Base-by-base conservation (phyloP, 2,797 vertebrate genomes). In the Limnodromus scolopaceus region DNA sequence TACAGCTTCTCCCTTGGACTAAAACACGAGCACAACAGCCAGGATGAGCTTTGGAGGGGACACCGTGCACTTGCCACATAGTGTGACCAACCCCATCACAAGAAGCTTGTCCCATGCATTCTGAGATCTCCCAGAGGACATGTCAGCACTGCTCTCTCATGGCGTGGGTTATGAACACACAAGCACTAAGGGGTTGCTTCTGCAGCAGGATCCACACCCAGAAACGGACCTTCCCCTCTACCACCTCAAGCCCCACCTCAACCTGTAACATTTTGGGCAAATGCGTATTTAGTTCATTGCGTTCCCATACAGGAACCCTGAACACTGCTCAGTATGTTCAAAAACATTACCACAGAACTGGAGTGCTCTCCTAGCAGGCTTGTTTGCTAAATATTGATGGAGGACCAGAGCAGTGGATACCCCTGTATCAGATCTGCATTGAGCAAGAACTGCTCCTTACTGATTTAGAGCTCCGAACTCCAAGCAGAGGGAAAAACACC, bases 401-500 rank as follows among this genome's bases (percentile, higher is more conserved):
- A 23, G 30, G 20, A 74, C 60, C 28, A 63, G 22, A 90, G 51
- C 39, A 79, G 48, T 36, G 32, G 27, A 57, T 76, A 82, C 70
- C 63, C 17, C 48, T 46, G 43, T 60, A 54, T 65, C 24, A 74
- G 68, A 89, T 38, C 28, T 48, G 13, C 10, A 74, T 4, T 89
- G 30, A 87, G 25, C 1, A 19, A 72, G 43, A 69, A 69, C 61
- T 12, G 27, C 38, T 69, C 51, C 98, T 97, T 97, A 99, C 99
- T 68, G 98, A 95, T 98, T 99, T 99, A 89, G 99, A 99, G 76
- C 98, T 96, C 98, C 99, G 98, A 92, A 99, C 98, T 92, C 98
- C 99, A 92, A 99, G 98, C 86, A 99, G 87, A 17, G 99, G 99
- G 97, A 99, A 99, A 39, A 99, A 98, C 23, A 99, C 66, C 17